These are phyloP conservation scores for Buceros bicornis DNA, from an alignment of 2,797 vertebrate species.

Conservation along the genomic window DNA sequence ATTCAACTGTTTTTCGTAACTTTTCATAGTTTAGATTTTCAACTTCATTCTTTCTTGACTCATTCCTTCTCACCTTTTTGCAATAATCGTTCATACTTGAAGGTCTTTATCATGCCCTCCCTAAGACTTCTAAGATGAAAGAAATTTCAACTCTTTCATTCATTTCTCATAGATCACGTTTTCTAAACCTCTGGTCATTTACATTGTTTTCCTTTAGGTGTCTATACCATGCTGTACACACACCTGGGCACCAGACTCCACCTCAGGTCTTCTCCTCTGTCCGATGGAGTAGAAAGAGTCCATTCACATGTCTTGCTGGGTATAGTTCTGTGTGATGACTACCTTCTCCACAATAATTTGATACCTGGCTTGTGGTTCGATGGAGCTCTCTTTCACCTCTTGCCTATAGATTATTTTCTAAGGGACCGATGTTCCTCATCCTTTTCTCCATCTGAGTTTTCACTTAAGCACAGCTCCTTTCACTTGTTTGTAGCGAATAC, in stretches of 20 bases:
- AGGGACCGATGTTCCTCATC: background rate
- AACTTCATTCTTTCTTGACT: background rate
- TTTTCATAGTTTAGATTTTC: background rate
- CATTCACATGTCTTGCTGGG: accelerated
- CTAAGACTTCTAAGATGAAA: background rate
- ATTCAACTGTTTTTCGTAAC: background rate
- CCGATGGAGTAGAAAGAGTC: background rate
- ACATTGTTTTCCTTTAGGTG: background rate
- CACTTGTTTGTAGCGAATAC: background rate
- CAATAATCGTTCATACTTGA: background rate
- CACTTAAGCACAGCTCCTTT: background rate
- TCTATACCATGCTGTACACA: background rate
- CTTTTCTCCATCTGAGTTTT: background rate
- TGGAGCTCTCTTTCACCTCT: background rate
- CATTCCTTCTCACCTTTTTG: background rate
- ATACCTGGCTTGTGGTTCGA: background rate
- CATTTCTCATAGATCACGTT: background rate
- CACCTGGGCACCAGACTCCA: background rate
- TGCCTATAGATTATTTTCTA: background rate
- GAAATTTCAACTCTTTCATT: background rate
- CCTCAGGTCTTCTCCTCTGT: background rate
- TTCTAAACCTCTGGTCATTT: background rate
- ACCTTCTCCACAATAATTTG: background rate
- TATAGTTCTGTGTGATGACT: no score
- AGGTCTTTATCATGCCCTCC: background rate